Evolutionary conservation across 2,888 invertebrate species (phyloP).

Genomic region (Liopterus haemorrhoidalis): DNA sequence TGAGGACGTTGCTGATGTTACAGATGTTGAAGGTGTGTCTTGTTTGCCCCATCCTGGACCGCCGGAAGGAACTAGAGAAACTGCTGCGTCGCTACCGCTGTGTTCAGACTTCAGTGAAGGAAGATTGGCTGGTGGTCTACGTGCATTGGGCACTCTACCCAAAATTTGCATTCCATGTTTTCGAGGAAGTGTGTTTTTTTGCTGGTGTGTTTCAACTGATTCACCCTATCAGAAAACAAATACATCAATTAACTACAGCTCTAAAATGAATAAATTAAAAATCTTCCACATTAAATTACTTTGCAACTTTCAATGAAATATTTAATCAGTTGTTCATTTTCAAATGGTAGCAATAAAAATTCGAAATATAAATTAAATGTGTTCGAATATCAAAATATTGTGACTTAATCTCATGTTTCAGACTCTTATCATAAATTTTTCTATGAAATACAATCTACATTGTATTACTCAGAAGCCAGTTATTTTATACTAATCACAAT

Average conservation of each 20-base stretch:
- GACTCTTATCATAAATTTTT: too few relatives aligned
- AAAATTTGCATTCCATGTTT: constrained; percentile 99
- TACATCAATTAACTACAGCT: constrained; percentile 2
- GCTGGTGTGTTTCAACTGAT: constrained; percentile 80
- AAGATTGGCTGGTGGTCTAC: constrained; percentile 97
- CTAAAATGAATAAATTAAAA: too few relatives aligned
- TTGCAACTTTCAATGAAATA: neutral
- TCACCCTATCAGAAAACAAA: constrained; percentile 58
- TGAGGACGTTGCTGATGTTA: constrained; percentile 44
- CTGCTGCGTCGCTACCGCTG: constrained; percentile 69
- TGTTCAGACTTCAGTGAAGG: constrained; percentile 98
- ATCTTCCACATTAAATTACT: neutral
- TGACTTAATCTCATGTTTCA: too few relatives aligned
- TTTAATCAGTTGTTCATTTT: too few relatives aligned
- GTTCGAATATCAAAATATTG: too few relatives aligned
- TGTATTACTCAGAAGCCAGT: too few relatives aligned
- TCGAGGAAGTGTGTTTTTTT: constrained; percentile 83
- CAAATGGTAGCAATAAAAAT: too few relatives aligned
- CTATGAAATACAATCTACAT: too few relatives aligned
- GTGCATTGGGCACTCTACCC: constrained; percentile 97
- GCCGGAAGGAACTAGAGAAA: constrained; percentile 72
- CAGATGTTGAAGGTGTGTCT: constrained; percentile 51
- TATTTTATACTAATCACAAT: too few relatives aligned
- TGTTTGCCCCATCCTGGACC: constrained; percentile 70
- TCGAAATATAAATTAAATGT: too few relatives aligned